A percentile compares a stretch with the other conserved stretches of the same genome.
phyloP scores from a whole-genome alignment of 1,140 invertebrate species.

The Leptinotarsa lineolata region DNA sequence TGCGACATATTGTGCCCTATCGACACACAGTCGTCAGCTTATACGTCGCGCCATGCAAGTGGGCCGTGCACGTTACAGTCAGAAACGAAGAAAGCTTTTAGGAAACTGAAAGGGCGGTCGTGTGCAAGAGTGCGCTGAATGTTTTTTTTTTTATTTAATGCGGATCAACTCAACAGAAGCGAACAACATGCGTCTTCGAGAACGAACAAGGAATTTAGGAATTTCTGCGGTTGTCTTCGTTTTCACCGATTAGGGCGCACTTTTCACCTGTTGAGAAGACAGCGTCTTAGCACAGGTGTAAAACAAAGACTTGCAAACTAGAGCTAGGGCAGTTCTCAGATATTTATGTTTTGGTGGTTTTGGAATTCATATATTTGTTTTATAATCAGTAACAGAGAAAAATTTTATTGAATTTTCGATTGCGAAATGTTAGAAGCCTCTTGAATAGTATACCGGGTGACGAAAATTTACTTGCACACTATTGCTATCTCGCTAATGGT shows the following conservation, averaged over 20 bases:
- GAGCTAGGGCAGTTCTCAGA: background rate
- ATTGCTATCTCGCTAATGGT: too few relatives aligned
- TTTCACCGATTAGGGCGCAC: conserved; percentile 68
- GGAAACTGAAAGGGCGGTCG: conserved; percentile 24
- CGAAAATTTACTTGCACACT: too few relatives aligned
- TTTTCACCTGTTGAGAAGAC: conserved; percentile 67
- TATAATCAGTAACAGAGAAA: too few relatives aligned
- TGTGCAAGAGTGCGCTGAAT: conserved; percentile 32
- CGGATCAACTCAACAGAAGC: conserved; percentile 36
- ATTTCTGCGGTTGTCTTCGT: conserved; percentile 60
- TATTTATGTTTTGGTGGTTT: background rate
- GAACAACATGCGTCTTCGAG: conserved; percentile 36
- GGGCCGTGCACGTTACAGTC: conserved; percentile 27
- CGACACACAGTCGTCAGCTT: conserved; percentile 45
- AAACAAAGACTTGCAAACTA: conserved; percentile 22
- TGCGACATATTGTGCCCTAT: conserved; percentile 89
- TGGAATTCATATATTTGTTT: too few relatives aligned
- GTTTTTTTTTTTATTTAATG: conserved; percentile 26
- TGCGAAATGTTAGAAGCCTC: background rate
- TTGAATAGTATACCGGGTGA: too few relatives aligned
- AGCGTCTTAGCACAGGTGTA: conserved; percentile 34
- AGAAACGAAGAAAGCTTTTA: conserved; percentile 32
- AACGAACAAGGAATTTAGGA: conserved; percentile 38
- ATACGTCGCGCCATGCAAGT: conserved; percentile 18
- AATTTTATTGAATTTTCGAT: background rate